Conservation (phyloP, 1,140 invertebrate species). For the Holcopasites calliopsidis region DNA sequence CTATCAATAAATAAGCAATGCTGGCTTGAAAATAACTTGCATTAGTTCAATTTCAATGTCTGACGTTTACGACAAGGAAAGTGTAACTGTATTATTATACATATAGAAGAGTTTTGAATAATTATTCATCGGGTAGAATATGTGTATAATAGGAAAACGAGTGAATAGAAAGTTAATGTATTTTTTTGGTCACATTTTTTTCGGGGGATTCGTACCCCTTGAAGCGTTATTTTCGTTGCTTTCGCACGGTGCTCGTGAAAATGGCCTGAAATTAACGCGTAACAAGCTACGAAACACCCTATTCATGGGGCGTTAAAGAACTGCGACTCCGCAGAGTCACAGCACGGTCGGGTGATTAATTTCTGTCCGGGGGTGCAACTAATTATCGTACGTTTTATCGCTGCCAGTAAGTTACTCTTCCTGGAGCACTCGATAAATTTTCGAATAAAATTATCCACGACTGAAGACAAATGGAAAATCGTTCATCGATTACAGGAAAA, state of each 20-base stretch:
- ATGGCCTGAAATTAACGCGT: slow-evolving; percentile 41
- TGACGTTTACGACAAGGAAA: too few relatives aligned
- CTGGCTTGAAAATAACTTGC: too few relatives aligned
- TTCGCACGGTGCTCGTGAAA: slow-evolving; percentile 30
- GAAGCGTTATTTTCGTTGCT: slow-evolving; percentile 7
- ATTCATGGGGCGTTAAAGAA: slow-evolving; percentile 20
- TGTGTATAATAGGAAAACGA: too few relatives aligned
- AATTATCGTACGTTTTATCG: slow-evolving; percentile 58
- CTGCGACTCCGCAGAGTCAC: slow-evolving; percentile 47
- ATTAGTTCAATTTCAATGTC: too few relatives aligned
- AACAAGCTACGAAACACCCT: slow-evolving; percentile 29
- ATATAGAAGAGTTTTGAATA: too few relatives aligned
- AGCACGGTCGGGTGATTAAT: slow-evolving; percentile 56
- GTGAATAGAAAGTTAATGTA: background rate
- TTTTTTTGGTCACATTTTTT: background rate
- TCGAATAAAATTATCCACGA: slow-evolving; percentile 1
- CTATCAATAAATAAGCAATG: too few relatives aligned
- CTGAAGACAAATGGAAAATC: background rate
- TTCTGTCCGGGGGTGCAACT: slow-evolving; percentile 53
- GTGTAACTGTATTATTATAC: too few relatives aligned
- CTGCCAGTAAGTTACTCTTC: slow-evolving; percentile 3
- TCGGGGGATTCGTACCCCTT: background rate
- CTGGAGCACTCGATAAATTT: slow-evolving; percentile 15
- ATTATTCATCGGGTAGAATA: background rate
- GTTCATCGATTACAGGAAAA: background rate